These are phyloP conservation scores for Podotricha telesiphe DNA, from an alignment of 2,888 invertebrate genomes.

Conservation along the genomic window DNA sequence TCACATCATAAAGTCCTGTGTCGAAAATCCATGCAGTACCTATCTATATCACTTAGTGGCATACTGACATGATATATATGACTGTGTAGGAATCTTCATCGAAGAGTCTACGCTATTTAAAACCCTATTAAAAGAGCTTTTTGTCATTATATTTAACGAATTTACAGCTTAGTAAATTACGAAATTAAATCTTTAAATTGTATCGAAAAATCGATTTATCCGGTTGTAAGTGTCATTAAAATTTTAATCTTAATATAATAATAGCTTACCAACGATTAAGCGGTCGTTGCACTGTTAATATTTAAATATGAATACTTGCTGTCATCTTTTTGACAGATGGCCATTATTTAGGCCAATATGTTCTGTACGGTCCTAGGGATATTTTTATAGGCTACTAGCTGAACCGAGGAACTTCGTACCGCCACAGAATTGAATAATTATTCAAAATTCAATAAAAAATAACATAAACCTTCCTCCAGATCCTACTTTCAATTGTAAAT, in stretches of 20 bases:
- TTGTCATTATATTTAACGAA: not conserved
- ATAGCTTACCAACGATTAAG: not conserved
- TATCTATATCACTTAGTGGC: too few species aligned
- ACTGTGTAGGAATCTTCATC: too few species aligned
- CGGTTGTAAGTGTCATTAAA: slow-evolving; percentile 4
- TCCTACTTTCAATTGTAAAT: too few species aligned
- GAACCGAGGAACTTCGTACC: too few species aligned
- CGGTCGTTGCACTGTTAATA: not conserved
- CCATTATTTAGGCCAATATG: not conserved
- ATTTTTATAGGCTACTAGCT: too few species aligned
- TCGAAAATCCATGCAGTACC: too few species aligned
- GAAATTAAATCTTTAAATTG: not conserved
- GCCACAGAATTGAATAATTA: too few species aligned
- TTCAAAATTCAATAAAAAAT: too few species aligned
- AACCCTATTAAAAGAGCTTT: not conserved
- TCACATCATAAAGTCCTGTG: too few species aligned
- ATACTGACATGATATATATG: too few species aligned
- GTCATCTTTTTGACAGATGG: not conserved
- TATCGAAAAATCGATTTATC: not conserved
- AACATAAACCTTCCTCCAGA: too few species aligned
- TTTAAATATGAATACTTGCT: not conserved
- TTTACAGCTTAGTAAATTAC: not conserved
- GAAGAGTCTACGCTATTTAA: not conserved
- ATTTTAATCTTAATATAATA: slow-evolving; percentile 3
- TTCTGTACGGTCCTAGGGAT: too few species aligned